Evolutionary conservation across 2,797 vertebrate genomes (phyloP).

Genomic region (Peromyscus eremicus): DNA sequence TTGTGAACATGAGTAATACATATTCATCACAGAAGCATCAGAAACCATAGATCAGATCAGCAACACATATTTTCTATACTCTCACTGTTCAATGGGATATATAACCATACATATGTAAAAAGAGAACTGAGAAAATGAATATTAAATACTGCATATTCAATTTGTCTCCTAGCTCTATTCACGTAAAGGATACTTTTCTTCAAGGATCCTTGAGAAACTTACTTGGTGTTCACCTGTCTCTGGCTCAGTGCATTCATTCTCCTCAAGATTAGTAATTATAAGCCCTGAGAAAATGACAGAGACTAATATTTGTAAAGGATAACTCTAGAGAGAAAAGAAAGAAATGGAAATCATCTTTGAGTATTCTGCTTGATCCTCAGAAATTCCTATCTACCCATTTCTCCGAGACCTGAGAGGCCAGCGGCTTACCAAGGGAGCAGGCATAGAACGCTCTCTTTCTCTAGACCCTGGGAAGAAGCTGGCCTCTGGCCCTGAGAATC

Average conservation of each 20-base stretch:
- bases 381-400: conserved; percentile 14
- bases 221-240: background rate
- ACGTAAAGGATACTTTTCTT: conserved; percentile 30
- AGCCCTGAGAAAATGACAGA: conserved; percentile 63
- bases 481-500: background rate
- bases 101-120: background rate
- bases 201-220: conserved; percentile 30
- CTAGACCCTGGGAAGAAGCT: background rate
- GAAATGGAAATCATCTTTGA: conserved; percentile 5
- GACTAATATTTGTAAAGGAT: conserved; percentile 54
- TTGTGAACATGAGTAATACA: conserved; percentile 48
- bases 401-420: background rate
- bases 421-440: background rate
- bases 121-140: conserved; percentile 50
- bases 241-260: conserved; percentile 53
- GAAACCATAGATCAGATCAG: conserved; percentile 2
- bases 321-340: conserved; percentile 9
- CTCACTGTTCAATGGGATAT: background rate
- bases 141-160: background rate
- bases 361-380: background rate
- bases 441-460: background rate
- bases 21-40: conserved; percentile 47
- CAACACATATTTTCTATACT: conserved; percentile 1
- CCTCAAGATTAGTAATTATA: conserved; percentile 61
- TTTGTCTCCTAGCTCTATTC: conserved; percentile 8